phyloP scores from a whole-genome alignment of 2,888 invertebrate species.

The Ypsolopha sequella region DNA sequence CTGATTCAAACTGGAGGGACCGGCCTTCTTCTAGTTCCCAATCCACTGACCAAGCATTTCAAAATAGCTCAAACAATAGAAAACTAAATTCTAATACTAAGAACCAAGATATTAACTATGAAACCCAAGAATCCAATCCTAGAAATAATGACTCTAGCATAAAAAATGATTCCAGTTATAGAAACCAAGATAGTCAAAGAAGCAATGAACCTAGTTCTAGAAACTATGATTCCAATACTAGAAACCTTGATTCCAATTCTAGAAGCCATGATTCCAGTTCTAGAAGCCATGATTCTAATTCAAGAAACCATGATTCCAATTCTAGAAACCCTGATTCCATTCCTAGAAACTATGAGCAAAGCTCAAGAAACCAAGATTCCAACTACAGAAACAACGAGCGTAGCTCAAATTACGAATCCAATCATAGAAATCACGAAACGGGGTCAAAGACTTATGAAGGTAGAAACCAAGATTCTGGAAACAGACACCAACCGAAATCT shows the following conservation, averaged over 20 bases:
- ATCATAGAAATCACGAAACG: background rate
- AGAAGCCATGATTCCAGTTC: slow-evolving; percentile 18
- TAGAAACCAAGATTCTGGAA: slow-evolving; percentile 18
- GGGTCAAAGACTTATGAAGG: slow-evolving; percentile 10
- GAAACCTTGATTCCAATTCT: slow-evolving; percentile 6
- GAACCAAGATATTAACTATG: background rate
- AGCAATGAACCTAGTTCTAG: slow-evolving; percentile 3
- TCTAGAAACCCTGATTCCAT: slow-evolving; percentile 16
- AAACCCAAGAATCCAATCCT: too few relatives aligned
- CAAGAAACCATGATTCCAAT: background rate
- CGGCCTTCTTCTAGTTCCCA: background rate
- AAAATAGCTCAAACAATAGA: too few relatives aligned
- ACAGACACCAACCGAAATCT: slow-evolving; percentile 25
- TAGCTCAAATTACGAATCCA: slow-evolving; percentile 11
- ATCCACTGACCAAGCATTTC: background rate
- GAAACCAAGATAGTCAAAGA: slow-evolving; percentile 14
- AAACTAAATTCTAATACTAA: background rate
- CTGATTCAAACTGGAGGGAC: slow-evolving; percentile 52
- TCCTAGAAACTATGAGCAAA: too few relatives aligned
- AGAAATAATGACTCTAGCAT: background rate
- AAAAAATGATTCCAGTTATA: slow-evolving; percentile 1
- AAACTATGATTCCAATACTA: slow-evolving; percentile 5
- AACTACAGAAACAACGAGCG: slow-evolving; percentile 5
- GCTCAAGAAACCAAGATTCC: background rate
- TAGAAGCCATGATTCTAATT: slow-evolving; percentile 12